Evolutionary conservation across 1,140 invertebrate genomes (phyloP).

Genomic region (Ceratosolen solmsi): DNA sequence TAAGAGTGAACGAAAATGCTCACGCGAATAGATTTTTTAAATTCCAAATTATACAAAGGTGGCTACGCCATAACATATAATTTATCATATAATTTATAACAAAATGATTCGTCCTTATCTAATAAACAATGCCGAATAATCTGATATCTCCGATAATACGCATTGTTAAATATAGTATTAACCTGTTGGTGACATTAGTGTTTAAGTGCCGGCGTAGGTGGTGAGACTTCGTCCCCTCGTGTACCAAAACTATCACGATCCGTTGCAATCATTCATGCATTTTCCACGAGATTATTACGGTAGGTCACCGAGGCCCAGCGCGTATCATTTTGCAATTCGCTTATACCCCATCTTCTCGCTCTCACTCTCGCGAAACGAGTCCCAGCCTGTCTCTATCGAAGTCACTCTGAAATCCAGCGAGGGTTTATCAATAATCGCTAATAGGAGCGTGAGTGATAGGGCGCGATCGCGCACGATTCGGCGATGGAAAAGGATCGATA

Average conservation of each 20-base stretch:
- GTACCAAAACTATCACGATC: too few relatives aligned
- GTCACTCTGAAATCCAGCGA: background rate
- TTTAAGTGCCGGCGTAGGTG: too few relatives aligned
- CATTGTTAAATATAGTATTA: background rate
- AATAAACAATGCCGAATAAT: background rate
- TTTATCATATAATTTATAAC: too few relatives aligned
- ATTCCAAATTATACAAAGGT: background rate
- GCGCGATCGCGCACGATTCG: conserved; percentile 17
- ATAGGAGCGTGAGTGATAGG: conserved; percentile 42
- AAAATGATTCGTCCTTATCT: background rate
- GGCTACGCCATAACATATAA: too few relatives aligned
- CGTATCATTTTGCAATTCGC: too few relatives aligned
- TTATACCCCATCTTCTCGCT: too few relatives aligned
- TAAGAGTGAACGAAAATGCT: conserved; percentile 15
- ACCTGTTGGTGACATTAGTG: background rate
- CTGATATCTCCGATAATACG: background rate
- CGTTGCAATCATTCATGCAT: too few relatives aligned
- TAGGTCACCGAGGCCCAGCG: too few relatives aligned
- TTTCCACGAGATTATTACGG: too few relatives aligned
- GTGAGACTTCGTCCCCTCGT: background rate
- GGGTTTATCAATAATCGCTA: conserved; percentile 44
- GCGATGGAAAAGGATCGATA: conserved; percentile 6
- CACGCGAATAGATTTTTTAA: conserved; percentile 10
- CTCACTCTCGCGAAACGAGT: background rate
- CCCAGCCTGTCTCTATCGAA: background rate